phyloP scores from a whole-genome alignment of 2,113 vertebrate species.

The Furnarius figulus region DNA sequence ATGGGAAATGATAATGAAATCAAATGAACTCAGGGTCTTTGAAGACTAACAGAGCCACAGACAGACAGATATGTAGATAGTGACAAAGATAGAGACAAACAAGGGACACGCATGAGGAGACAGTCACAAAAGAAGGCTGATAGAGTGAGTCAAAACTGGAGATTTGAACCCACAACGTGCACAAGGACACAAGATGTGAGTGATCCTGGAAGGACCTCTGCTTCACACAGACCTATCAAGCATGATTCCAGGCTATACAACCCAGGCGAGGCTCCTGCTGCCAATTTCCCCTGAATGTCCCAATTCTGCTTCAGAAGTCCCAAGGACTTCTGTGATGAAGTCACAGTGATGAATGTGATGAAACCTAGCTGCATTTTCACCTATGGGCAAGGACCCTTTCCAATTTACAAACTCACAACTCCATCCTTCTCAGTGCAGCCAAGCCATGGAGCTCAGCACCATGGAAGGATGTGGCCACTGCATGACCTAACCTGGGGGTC shows the following conservation, averaged over 20 bases:
- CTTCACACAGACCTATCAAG: neutral
- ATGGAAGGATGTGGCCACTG: neutral
- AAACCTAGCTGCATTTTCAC: neutral
- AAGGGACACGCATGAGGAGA: constrained; percentile 2
- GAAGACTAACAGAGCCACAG: constrained; percentile 25
- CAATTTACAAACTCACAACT: rapidly evolving
- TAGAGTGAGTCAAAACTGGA: neutral
- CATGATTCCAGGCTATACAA: neutral
- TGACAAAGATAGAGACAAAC: neutral
- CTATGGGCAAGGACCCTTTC: neutral
- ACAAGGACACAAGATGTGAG: neutral
- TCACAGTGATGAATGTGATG: too few species aligned
- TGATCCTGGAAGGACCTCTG: neutral
- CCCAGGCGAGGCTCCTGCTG: neutral
- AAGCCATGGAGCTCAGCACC: rapidly evolving
- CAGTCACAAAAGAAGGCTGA: neutral
- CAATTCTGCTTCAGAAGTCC: neutral
- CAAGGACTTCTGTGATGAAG: too few species aligned
- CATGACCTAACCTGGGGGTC: too few species aligned
- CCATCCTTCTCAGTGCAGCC: neutral
- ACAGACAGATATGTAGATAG: constrained; percentile 14
- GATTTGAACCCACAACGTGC: rapidly evolving
- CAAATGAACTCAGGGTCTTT: constrained; percentile 50
- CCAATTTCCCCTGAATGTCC: neutral
- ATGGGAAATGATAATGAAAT: constrained; percentile 63